Evolutionary conservation across 2,797 vertebrate species (phyloP), one percentile per base, ranked within the genome.

Genomic region (Dicrostonyx torquatus): DNA sequence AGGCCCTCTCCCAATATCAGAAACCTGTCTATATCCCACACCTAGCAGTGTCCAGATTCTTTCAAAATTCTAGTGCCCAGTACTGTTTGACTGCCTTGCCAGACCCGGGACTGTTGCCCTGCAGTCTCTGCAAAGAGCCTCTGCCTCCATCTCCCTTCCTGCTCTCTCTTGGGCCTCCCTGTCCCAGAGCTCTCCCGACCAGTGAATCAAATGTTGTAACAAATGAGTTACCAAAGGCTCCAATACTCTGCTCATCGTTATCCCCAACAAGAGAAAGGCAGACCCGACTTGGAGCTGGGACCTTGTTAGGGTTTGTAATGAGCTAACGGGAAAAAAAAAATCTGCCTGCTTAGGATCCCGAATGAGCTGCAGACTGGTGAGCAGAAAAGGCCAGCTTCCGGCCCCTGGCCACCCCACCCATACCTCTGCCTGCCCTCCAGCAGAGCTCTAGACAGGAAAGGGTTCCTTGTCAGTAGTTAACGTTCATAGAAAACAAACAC

Each of bases 311-410:
- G 97, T 93, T 95, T 96, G 76, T 97, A 98, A 98, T 96, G 95
- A 98, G 87, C 79, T 97, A 94, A 98, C 0, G 2, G 96, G 86
- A 97, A 98, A 98, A 97, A 98, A 97, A 97, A 98, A 96, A 97
- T 97, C 96, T 98, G 93, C 93, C 97, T 96, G 91, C 97, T 97
- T 96, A 97, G 97, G 98, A 98, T 97, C 43, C 91, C 92, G 96
- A 98, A 98, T 0, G 0, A 97, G 75, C 58, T 91, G 40, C 93
- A 96, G 91, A 95, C 86, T 93, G 58, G 68, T 40, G 48, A 98
- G 93, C 87, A 34, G 88, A 88, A 85, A 90, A 97, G 92, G 40
- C 80, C 92, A 83, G 72, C 14, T 78, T 97, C 58, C 58, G 7
- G 4, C 90, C 96, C 95, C 55, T 80, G 73, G 87, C 60, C 84